These are phyloP conservation scores for Tetrao urogallus DNA, from an alignment of 2,113 vertebrate species.

Conservation along the genomic window DNA sequence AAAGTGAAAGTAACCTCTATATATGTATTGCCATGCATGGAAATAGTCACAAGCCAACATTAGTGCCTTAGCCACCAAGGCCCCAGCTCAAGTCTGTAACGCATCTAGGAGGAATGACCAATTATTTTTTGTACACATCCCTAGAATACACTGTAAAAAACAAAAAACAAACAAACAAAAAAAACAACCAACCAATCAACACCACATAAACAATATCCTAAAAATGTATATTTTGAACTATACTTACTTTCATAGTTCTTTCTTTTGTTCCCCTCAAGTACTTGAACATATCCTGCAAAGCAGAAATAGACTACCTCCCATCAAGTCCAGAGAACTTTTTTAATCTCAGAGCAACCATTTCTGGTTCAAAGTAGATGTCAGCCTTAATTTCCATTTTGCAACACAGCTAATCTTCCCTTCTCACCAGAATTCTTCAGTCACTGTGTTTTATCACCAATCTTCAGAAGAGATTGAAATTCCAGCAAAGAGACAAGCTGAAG, in stretches of 20 bases:
- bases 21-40: neutral
- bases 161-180: neutral
- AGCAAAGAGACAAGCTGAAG: neutral
- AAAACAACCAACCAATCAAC: neutral
- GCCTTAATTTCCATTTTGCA: neutral
- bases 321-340: neutral
- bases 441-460: neutral
- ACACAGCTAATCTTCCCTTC: neutral
- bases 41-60: neutral
- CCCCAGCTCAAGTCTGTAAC: neutral
- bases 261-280: neutral
- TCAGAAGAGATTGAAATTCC: neutral
- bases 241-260: neutral
- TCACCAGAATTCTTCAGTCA: neutral
- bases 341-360: neutral
- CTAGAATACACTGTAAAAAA: neutral
- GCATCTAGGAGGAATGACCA: neutral
- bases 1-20: neutral
- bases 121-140: neutral
- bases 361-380: neutral
- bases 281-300: neutral
- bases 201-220: neutral
- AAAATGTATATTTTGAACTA: neutral
- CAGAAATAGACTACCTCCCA: neutral
- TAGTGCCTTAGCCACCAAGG: neutral